phyloP scores from a whole-genome alignment of 1,140 invertebrate genomes.

The Drosophila hydei region DNA sequence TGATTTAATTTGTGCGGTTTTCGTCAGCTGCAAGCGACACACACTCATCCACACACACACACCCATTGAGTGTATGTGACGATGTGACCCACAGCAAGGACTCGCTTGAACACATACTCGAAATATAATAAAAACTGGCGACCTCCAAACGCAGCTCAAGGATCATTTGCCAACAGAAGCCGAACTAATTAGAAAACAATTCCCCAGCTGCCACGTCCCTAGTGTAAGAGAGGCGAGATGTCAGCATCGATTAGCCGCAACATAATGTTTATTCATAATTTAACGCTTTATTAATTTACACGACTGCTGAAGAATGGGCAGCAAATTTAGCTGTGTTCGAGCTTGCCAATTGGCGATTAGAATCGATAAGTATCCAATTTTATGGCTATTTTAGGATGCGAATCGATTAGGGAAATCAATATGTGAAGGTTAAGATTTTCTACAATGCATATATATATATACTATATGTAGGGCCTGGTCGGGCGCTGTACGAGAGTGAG shows the following conservation, averaged over 20 bases:
- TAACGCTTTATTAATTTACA: conserved; percentile 79
- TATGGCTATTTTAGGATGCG: conserved; percentile 20
- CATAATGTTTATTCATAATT: conserved; percentile 71
- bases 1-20: conserved; percentile 56
- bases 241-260: conserved; percentile 28
- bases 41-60: background rate
- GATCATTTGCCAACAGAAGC: conserved; percentile 66
- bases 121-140: conserved; percentile 15
- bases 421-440: background rate
- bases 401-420: conserved; percentile 27
- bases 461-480: background rate
- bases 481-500: conserved; percentile 31
- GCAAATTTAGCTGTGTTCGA: conserved; percentile 16
- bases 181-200: conserved; percentile 79
- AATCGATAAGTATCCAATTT: conserved; percentile 44
- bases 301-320: conserved; percentile 15
- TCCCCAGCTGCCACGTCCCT: conserved; percentile 52
- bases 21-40: conserved; percentile 26
- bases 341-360: conserved; percentile 38
- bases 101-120: conserved; percentile 36
- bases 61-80: no score
- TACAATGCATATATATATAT: background rate
- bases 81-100: conserved; percentile 61
- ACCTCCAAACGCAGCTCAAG: conserved; percentile 50
- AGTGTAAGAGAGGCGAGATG: conserved; percentile 33